phyloP scores from a whole-genome alignment of 2,113 vertebrate genomes.

The Sceloporus undulatus region DNA sequence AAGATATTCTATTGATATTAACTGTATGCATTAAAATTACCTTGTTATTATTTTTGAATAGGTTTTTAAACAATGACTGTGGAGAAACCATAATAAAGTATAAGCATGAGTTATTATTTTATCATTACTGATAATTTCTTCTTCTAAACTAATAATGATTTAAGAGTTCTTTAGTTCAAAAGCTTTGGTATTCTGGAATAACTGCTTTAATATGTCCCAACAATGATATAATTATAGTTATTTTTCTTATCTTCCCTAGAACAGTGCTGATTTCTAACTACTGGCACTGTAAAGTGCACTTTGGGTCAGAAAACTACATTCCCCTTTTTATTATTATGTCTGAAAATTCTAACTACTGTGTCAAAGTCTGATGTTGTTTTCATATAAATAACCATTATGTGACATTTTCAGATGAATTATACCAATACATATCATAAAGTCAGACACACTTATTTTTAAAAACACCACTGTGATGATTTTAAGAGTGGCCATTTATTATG shows the following conservation, averaged over 20 bases:
- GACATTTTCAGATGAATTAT: not conserved
- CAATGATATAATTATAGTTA: not conserved
- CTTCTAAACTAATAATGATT: not conserved
- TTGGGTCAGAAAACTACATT: not conserved
- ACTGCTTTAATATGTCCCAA: not conserved
- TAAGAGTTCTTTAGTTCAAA: not conserved
- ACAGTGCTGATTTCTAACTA: not conserved
- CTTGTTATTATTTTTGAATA: not conserved
- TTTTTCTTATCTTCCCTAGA: not conserved
- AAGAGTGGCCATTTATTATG: not conserved
- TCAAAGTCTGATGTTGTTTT: not conserved
- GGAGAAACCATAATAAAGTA: not conserved
- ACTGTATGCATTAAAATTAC: not conserved
- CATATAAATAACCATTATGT: not conserved
- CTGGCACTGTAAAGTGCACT: not conserved
- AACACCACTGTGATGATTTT: not conserved
- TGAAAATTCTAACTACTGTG: not conserved
- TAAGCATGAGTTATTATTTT: not conserved
- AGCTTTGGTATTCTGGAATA: not conserved
- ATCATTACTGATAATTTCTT: not conserved
- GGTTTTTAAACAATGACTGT: not conserved
- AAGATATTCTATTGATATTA: not conserved
- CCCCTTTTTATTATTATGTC: no score
- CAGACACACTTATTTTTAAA: conserved; percentile 27
- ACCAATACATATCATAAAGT: not conserved